phyloP scores from a whole-genome alignment of 2,113 vertebrate genomes.

The Ranitomeya imitator region DNA sequence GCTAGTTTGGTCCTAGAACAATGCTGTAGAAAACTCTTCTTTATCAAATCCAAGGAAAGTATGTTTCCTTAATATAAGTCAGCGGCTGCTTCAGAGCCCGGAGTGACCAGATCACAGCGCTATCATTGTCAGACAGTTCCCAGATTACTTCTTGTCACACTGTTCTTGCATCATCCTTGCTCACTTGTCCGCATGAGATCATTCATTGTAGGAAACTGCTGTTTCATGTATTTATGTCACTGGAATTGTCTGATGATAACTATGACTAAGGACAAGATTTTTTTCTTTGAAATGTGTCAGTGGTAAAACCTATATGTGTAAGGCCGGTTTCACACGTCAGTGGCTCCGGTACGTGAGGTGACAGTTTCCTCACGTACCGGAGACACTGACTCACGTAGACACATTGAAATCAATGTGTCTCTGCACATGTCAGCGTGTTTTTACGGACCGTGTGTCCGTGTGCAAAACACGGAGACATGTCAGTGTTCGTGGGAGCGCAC shows the following conservation, averaged over 20 bases:
- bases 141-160: conserved; percentile 20
- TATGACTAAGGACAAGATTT: no score
- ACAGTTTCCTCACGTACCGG: no score
- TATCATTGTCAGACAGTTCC: conserved; percentile 30
- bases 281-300: no score
- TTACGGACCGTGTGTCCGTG: no score
- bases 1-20: neutral
- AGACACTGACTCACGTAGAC: no score
- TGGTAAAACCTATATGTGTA: no score
- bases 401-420: no score
- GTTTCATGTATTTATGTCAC: neutral
- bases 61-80: conserved; percentile 4
- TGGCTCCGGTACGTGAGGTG: no score
- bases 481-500: no score
- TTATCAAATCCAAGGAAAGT: neutral
- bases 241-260: neutral
- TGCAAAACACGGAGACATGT: no score
- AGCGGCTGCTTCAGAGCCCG: neutral
- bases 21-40: neutral
- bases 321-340: no score
- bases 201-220: conserved; percentile 2
- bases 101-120: neutral
- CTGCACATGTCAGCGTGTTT: no score
- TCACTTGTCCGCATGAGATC: neutral
- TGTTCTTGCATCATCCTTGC: neutral